Evolutionary conservation across 1,140 invertebrate species (phyloP).

Genomic region (Adelges cooleyi): DNA sequence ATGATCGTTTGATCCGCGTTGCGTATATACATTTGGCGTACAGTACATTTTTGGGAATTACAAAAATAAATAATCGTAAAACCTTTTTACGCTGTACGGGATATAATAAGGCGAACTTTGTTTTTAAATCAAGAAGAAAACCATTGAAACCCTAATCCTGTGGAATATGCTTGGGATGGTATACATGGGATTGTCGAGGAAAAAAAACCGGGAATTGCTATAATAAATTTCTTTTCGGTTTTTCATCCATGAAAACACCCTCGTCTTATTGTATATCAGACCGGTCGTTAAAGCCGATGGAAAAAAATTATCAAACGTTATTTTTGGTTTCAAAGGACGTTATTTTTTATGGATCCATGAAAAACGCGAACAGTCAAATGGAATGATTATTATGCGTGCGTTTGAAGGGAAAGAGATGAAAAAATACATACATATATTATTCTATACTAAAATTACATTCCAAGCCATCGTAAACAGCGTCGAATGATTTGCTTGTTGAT

Average conservation of each 20-base stretch:
- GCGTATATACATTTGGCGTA: too few relatives aligned
- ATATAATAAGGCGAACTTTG: too few relatives aligned
- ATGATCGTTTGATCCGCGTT: too few relatives aligned
- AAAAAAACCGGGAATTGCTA: too few relatives aligned
- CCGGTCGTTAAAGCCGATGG: background rate
- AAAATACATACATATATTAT: too few relatives aligned
- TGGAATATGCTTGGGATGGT: too few relatives aligned
- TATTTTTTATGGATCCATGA: constrained; percentile 12
- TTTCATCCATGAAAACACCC: background rate
- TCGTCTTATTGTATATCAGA: background rate
- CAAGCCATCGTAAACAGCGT: background rate
- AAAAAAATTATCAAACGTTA: background rate
- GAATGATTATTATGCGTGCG: background rate
- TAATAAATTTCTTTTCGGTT: background rate
- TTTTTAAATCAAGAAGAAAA: too few relatives aligned
- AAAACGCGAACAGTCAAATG: constrained; percentile 5
- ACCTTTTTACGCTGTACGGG: too few relatives aligned
- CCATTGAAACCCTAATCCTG: too few relatives aligned
- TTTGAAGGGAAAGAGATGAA: background rate
- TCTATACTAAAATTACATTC: constrained; percentile 1
- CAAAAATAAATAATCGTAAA: too few relatives aligned
- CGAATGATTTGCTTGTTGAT: background rate
- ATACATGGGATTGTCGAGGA: too few relatives aligned
- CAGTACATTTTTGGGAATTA: too few relatives aligned
- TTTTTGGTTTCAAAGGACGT: constrained; percentile 19